These are phyloP conservation scores for Esperia sulphurella DNA, from an alignment of 2,888 invertebrate species.

Conservation along the genomic window DNA sequence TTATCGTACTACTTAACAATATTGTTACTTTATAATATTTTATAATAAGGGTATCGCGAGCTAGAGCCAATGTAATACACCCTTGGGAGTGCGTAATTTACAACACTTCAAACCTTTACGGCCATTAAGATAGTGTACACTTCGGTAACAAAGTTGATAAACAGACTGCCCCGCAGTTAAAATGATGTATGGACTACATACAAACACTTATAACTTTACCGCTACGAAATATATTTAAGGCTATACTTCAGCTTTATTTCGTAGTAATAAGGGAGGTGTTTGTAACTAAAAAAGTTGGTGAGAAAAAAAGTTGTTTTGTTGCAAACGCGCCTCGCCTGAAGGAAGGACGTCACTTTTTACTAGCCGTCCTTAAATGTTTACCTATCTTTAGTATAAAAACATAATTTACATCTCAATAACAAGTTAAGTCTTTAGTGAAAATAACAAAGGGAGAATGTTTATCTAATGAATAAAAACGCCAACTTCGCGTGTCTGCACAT, in stretches of 20 bases:
- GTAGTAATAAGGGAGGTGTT: slow-evolving; percentile 3
- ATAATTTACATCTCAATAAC: no score
- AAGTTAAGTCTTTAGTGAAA: no score
- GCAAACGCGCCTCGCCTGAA: slow-evolving; percentile 21
- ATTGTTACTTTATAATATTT: not conserved
- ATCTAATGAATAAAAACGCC: no score
- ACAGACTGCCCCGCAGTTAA: slow-evolving; percentile 39
- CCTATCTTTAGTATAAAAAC: slow-evolving; percentile 28
- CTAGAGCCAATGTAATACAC: slow-evolving; percentile 26
- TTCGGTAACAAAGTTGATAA: slow-evolving; percentile 43
- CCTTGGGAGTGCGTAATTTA: slow-evolving; percentile 37
- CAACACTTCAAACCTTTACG: slow-evolving; percentile 31
- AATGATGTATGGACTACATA: slow-evolving; percentile 35
- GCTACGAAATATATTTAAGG: not conserved
- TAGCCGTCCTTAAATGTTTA: slow-evolving; percentile 26
- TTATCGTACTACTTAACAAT: not conserved
- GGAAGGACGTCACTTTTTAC: slow-evolving; percentile 37
- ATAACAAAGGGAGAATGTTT: no score
- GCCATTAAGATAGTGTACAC: slow-evolving; percentile 39
- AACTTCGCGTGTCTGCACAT: no score
- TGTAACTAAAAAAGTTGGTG: not conserved
- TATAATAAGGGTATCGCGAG: not conserved
- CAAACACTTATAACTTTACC: not conserved
- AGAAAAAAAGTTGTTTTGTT: not conserved
- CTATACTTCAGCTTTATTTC: slow-evolving; percentile 9